These are phyloP conservation scores for Bradypus variegatus DNA, from an alignment of 2,797 vertebrate species.

Conservation along the genomic window DNA sequence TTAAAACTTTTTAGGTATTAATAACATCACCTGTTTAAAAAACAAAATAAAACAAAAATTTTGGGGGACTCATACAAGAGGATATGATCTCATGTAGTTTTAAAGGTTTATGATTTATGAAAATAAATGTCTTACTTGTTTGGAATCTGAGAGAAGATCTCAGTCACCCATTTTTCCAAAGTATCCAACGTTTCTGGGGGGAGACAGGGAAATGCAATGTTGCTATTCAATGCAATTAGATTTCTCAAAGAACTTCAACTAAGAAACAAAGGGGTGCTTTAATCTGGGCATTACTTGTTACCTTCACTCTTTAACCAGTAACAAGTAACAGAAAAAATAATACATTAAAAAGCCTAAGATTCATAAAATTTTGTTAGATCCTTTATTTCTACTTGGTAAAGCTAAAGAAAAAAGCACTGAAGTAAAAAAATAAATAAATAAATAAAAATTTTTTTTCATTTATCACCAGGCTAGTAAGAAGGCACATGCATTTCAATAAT, in stretches of 20 bases:
- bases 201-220: constrained; percentile 48
- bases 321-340: constrained; percentile 15
- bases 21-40: constrained; percentile 11
- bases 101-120: background rate
- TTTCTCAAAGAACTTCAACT: constrained; percentile 31
- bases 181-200: constrained; percentile 88
- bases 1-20: constrained; percentile 23
- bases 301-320: background rate
- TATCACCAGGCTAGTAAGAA: constrained; percentile 3
- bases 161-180: constrained; percentile 91
- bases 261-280: constrained; percentile 14
- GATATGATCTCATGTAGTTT: background rate
- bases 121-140: constrained; percentile 85
- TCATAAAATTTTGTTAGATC: constrained; percentile 19
- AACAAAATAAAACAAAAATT: background rate
- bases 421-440: background rate
- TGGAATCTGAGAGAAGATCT: constrained; percentile 90
- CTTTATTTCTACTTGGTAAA: constrained; percentile 8
- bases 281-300: constrained; percentile 6
- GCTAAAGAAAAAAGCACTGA: background rate
- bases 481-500: constrained; percentile 14
- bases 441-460: background rate
- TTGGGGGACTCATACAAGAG: background rate
- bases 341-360: constrained; percentile 9
- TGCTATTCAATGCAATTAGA: constrained; percentile 45